phyloP scores from a whole-genome alignment of 2,113 vertebrate species.

The Melanocharis versteri region DNA sequence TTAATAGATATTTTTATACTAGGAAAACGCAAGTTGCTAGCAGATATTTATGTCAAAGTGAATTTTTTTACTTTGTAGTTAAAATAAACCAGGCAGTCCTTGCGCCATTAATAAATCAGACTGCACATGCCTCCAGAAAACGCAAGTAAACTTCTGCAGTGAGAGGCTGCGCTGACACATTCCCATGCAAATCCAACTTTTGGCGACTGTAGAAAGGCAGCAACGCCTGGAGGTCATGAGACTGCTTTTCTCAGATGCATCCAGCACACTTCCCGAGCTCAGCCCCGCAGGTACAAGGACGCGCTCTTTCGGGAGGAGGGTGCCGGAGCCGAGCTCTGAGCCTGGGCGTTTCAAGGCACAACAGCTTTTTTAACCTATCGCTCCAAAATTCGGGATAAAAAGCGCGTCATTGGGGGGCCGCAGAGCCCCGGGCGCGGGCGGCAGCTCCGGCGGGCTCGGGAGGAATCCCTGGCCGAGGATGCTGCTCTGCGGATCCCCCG shows the following conservation, averaged over 20 bases:
- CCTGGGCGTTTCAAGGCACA: accelerated
- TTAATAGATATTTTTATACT: background rate
- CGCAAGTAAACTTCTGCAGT: background rate
- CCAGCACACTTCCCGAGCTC: background rate
- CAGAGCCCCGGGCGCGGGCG: accelerated
- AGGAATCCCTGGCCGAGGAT: background rate
- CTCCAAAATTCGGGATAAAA: background rate
- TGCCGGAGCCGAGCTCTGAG: background rate
- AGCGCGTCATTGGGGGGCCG: accelerated
- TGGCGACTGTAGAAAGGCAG: background rate
- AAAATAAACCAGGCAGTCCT: background rate
- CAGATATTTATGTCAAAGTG: background rate
- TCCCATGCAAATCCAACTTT: background rate
- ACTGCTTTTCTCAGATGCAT: accelerated
- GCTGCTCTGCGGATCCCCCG: slow-evolving; percentile 76
- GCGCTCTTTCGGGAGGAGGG: accelerated
- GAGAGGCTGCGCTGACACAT: background rate
- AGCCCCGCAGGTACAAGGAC: background rate
- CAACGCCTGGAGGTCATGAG: accelerated
- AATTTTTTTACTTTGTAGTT: background rate
- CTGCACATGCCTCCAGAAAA: background rate
- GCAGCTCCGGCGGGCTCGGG: background rate
- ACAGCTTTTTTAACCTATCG: accelerated
- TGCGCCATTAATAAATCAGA: background rate
- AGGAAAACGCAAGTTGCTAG: background rate